Evolutionary conservation across 2,888 invertebrate genomes (phyloP).

Genomic region (Aphelenchoides bicaudatus): DNA sequence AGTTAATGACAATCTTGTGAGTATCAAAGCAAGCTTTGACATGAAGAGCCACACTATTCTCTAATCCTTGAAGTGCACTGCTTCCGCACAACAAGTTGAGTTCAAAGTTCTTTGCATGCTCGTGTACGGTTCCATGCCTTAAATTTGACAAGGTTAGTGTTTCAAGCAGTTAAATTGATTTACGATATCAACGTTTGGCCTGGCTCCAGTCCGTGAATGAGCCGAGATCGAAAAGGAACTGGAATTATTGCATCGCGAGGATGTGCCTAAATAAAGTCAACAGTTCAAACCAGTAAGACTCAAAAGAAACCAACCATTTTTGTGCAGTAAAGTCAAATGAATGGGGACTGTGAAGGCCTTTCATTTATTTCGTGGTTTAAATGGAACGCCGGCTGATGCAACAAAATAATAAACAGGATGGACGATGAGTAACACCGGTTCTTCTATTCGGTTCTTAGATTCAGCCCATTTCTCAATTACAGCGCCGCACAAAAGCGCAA

Average conservation of each 20-base stretch:
- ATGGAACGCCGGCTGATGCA: no score
- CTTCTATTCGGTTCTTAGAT: no score
- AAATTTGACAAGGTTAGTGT: no score
- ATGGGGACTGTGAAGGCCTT: no score
- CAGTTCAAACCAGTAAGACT: background rate
- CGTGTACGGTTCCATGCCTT: slow-evolving; percentile 39
- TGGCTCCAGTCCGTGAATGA: background rate
- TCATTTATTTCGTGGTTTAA: no score
- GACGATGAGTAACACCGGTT: no score
- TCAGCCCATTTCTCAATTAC: no score
- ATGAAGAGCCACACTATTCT: slow-evolving; percentile 48
- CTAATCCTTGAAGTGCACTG: slow-evolving; percentile 35
- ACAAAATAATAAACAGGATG: background rate
- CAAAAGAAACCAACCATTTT: no score
- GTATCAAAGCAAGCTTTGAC: slow-evolving; percentile 52
- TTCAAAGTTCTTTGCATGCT: slow-evolving; percentile 31
- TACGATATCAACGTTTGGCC: no score
- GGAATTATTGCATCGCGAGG: background rate
- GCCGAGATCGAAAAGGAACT: background rate
- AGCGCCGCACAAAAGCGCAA: no score
- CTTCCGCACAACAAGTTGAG: slow-evolving; percentile 36
- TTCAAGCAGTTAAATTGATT: no score
- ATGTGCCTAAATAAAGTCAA: background rate
- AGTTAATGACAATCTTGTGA: slow-evolving; percentile 33
- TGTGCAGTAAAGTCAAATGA: no score